Evolutionary conservation across 2,888 invertebrate species (phyloP).

Genomic region (Horisme vitalbata): DNA sequence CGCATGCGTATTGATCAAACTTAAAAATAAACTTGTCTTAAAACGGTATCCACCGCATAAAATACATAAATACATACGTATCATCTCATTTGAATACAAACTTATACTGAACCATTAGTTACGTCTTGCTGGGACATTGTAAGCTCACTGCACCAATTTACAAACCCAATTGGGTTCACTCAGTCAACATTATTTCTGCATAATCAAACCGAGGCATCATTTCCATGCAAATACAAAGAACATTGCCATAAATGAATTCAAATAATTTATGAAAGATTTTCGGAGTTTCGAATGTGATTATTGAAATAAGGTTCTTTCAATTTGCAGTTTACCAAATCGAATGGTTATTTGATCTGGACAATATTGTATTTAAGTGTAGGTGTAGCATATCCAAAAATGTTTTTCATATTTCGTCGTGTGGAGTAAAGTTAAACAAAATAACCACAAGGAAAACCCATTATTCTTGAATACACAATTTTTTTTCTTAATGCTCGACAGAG

Average conservation of each 20-base stretch:
- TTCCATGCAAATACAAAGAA: slow-evolving; percentile 64
- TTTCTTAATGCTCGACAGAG: too few relatives aligned
- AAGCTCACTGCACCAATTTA: slow-evolving; percentile 46
- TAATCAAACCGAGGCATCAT: slow-evolving; percentile 66
- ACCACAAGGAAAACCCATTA: too few relatives aligned
- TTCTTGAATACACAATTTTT: too few relatives aligned
- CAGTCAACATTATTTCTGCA: slow-evolving; percentile 56
- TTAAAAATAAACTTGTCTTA: not conserved
- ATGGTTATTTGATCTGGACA: not conserved
- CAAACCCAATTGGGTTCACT: slow-evolving; percentile 53
- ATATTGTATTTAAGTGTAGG: too few relatives aligned
- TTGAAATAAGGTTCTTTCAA: slow-evolving; percentile 15
- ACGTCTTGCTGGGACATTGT: slow-evolving; percentile 35
- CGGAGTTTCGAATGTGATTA: slow-evolving; percentile 18
- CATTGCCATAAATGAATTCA: slow-evolving; percentile 52
- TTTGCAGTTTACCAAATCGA: slow-evolving; percentile 6
- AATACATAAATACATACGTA: slow-evolving; percentile 6
- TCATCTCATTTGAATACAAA: slow-evolving; percentile 17
- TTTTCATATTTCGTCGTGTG: too few relatives aligned
- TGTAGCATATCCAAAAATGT: too few relatives aligned
- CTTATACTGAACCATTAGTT: slow-evolving; percentile 12
- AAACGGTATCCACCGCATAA: not conserved
- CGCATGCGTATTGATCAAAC: too few relatives aligned
- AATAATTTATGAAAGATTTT: slow-evolving; percentile 41
- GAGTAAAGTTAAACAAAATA: too few relatives aligned